Evolutionary conservation across 2,888 invertebrate genomes (phyloP), one percentile per base, ranked within the genome.

Genomic region (Xestoiulus laeticollis): DNA sequence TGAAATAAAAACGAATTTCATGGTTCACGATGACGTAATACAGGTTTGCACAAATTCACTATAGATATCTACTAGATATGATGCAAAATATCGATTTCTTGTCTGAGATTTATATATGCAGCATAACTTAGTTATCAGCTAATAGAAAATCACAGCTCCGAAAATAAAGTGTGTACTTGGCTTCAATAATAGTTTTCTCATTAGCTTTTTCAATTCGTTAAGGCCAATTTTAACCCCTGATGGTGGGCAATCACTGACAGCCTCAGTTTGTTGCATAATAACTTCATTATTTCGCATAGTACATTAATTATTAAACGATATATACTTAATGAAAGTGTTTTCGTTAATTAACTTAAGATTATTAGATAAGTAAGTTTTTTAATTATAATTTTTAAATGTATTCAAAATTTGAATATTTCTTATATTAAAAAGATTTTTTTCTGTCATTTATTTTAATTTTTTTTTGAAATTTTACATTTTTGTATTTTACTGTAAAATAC

Each of bases 141-240:
- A 68, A 68, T 68, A 68, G 68, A 68, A 68, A 68, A 68, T 68
- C 68, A 68, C 68, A 22, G 8, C 26, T 68, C n/a, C 26, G 68
- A 68, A 59, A 68, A 68, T 26, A 68, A 68, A 68, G 68, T 22
- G 68, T 4, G 10, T 68, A 68, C 26, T 68, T 68, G 26, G 26
- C 68, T 22, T 22, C 26, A 10, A 26, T 68, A 26, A 26, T 68
- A 68, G 48, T 48, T 48, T 48, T 48, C 6, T 48, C 48, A 48
- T 16, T 48, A 48, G 48, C 16, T 48, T 14, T 48, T 10, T 16
- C 4, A 38, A 38, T 38, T 5, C 33, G 33, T 38, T 12, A 16
- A 48, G 16, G 10, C 4, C 2, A 48, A 48, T 14, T 10, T 16
- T n/a, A n/a, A 12, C 48, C 48, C 12, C 48, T 48, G 48, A 12